Conservation (phyloP, 2,113 vertebrate genomes). For the Myotis brandtii region DNA sequence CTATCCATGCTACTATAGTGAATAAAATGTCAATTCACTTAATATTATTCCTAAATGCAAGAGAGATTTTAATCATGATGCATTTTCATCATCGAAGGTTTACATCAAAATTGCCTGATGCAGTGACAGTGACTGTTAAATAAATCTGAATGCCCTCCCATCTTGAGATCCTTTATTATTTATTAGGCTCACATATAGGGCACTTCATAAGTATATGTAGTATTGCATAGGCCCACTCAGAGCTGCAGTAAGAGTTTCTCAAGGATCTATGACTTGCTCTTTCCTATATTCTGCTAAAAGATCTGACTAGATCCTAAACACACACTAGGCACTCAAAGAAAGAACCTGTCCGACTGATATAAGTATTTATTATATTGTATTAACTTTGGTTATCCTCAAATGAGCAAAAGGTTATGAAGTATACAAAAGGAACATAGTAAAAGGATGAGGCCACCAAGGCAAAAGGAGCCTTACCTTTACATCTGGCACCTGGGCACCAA, state of each 20-base stretch:
- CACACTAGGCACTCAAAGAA: background rate
- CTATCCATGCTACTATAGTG: background rate
- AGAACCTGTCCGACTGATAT: background rate
- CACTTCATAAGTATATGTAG: background rate
- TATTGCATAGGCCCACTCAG: background rate
- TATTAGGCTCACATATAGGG: background rate
- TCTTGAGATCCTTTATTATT: background rate
- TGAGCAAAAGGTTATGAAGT: background rate
- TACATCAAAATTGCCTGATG: background rate
- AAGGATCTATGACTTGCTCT: background rate
- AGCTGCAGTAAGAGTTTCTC: background rate
- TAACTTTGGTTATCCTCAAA: background rate
- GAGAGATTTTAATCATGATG: conserved; percentile 6
- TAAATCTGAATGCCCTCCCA: background rate
- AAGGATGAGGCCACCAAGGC: background rate
- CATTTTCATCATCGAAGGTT: background rate
- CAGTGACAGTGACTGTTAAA: background rate
- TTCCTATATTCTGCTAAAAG: conserved; percentile 4
- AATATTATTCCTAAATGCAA: conserved; percentile 16
- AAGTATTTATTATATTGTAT: background rate
- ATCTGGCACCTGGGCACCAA: conserved; percentile 90
- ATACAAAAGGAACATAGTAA: background rate
- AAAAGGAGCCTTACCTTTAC: conserved; percentile 87
- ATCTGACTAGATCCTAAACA: background rate
- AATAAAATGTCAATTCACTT: conserved; percentile 17